Evolutionary conservation across 2,797 vertebrate genomes (phyloP), one percentile per base, ranked within the genome.

Genomic region (Sebastes variabilis): DNA sequence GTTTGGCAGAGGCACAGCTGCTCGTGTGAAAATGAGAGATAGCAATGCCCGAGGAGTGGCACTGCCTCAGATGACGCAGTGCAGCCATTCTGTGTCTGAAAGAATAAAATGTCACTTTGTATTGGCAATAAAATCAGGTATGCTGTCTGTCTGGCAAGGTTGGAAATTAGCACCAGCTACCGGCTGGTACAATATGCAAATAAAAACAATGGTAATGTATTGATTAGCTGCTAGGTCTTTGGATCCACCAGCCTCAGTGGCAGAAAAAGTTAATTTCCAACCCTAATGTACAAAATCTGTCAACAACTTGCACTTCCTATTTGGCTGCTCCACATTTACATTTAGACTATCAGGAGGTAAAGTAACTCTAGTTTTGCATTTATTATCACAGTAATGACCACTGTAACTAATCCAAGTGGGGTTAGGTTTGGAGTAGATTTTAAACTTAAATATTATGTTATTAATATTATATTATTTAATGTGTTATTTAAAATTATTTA

Each of bases 11-110:
- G 24, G 81, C 85, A 14, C 70, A 84, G 73, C 93, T 89, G 71
- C 95, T 95, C 0, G 94, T 95, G 86, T 98, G 97, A 0, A 99
- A 85, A 68, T 80, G 86, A 16, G 82, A 92, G 58, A 87, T 4
- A 4, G 83, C 36, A 1, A 59, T 77, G 61, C 82, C 75, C 0
- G 46, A 60, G 4, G 74, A 59, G 66, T 59, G 81, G 78, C 81
- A 88, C 36, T 75, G 89, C 80, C 76, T 92, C 76, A 92, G 80
- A 16, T 83, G 74, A 66, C 58, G 65, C 18, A 95, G 54, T 2
- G 87, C 75, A 65, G 93, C 89, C 95, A 95, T 96, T 49, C 61
- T 91, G 67, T n/a, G 10, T 76, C 29, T 42, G 27, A 60, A 72
- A 60, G 1, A 20, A 75, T 13, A 9, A 65, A 36, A 79, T 56